These are phyloP conservation scores for Pempheris klunzingeri DNA, from an alignment of 2,797 vertebrate species.

Conservation along the genomic window DNA sequence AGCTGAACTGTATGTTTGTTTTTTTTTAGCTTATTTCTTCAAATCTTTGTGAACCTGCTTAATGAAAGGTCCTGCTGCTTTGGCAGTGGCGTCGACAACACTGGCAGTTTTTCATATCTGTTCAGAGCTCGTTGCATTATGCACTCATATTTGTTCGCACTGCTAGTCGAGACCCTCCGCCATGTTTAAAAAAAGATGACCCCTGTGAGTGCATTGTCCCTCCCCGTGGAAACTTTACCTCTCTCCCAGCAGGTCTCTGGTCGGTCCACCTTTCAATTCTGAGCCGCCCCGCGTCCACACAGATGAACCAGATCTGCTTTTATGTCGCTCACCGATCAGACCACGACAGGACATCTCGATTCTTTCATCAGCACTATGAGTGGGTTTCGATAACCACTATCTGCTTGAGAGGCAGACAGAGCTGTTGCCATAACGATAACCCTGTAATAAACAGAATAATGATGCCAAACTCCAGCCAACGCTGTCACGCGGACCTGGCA, in stretches of 20 bases:
- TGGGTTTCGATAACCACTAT: conserved; percentile 56
- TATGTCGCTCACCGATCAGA: conserved; percentile 38
- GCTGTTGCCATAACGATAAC: conserved; percentile 61
- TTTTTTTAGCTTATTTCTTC: too few species aligned
- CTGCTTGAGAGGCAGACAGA: conserved; percentile 44
- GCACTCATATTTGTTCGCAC: too few species aligned
- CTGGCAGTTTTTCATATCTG: too few species aligned
- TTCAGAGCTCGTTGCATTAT: not conserved
- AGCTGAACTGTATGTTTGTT: too few species aligned
- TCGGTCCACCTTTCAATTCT: too few species aligned
- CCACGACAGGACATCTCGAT: conserved; percentile 32
- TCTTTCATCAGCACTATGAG: conserved; percentile 55
- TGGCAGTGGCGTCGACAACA: too few species aligned
- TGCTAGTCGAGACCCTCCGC: not conserved
- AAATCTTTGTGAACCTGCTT: too few species aligned
- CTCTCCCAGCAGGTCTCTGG: not conserved
- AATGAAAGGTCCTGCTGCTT: too few species aligned
- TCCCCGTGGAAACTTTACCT: not conserved
- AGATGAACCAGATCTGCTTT: conserved; percentile 35
- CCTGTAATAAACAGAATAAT: conserved; percentile 53
- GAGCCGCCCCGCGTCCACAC: not conserved
- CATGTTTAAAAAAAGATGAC: not conserved
- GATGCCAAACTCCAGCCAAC: conserved; percentile 34
- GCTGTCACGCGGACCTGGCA: conserved; percentile 10
- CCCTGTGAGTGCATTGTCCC: not conserved